Percentiles rank a stretch among this genome's conserved stretches.
Evolutionary conservation across 2,888 invertebrate genomes (phyloP).

Genomic region (Pomacea canaliculata): DNA sequence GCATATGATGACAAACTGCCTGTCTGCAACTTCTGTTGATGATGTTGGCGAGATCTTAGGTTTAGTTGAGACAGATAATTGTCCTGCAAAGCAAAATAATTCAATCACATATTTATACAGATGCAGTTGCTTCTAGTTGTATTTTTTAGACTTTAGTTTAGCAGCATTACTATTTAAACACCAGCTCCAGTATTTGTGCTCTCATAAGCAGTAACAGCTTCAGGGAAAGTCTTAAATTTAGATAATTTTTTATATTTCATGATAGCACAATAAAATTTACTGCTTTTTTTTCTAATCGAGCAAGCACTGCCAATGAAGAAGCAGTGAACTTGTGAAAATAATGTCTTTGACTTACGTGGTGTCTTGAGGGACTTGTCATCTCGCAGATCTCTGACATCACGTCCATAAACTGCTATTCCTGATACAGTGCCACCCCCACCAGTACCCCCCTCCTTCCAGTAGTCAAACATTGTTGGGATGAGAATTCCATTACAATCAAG

Average conservation of each 20-base stretch:
- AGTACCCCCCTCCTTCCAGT: conserved; percentile 82
- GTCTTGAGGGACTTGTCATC: conserved; percentile 15
- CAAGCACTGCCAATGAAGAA: no score
- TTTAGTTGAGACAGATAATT: conserved; percentile 58
- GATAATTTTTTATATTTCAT: no score
- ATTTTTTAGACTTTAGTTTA: no score
- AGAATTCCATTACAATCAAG: conserved; percentile 94
- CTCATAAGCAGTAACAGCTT: no score
- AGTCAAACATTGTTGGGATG: conserved; percentile 89
- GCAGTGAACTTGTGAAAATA: no score
- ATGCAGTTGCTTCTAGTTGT: no score
- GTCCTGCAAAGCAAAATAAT: conserved; percentile 45
- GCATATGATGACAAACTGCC: conserved; percentile 92
- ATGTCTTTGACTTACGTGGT: conserved; percentile 5
- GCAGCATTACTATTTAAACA: no score
- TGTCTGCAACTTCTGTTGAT: conserved; percentile 77
- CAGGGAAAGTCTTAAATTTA: no score
- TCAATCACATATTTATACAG: no score
- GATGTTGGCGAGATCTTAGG: conserved; percentile 66
- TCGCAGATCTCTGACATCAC: not conserved
- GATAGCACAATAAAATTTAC: no score
- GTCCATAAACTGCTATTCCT: not conserved
- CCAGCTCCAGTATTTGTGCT: no score
- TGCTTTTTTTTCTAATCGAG: no score
- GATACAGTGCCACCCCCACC: not conserved